A percentile compares a stretch with the other conserved stretches of the same genome.
These are phyloP conservation scores for Hippoglossus stenolepis DNA, from an alignment of 2,113 vertebrate genomes.

Conservation along the genomic window DNA sequence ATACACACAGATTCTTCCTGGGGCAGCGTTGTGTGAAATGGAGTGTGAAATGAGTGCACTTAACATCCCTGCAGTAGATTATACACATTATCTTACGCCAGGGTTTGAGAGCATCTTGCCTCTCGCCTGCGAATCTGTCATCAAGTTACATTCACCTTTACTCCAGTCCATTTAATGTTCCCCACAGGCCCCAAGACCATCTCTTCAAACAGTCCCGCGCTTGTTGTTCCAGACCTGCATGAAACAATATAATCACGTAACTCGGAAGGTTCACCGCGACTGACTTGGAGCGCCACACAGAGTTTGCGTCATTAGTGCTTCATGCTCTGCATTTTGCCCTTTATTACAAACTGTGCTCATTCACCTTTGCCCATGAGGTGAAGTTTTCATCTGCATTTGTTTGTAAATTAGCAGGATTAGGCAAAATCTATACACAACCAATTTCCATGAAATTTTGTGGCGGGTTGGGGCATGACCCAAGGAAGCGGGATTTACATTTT, in stretches of 20 bases:
- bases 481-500: too few species aligned
- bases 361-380: too few species aligned
- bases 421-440: too few species aligned
- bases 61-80: constrained; percentile 80
- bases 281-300: not conserved
- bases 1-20: constrained; percentile 62
- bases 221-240: not conserved
- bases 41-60: constrained; percentile 85
- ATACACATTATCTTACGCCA: constrained; percentile 72
- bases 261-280: not conserved
- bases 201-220: constrained; percentile 6
- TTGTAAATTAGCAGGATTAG: too few species aligned
- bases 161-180: constrained; percentile 41
- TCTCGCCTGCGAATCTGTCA: constrained; percentile 55
- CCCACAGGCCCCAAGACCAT: constrained; percentile 4
- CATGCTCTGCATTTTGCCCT: too few species aligned
- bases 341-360: too few species aligned
- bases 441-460: too few species aligned
- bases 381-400: not conserved
- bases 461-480: too few species aligned
- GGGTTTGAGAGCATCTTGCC: constrained; percentile 68
- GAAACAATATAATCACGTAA: constrained; percentile 6
- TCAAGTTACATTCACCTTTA: constrained; percentile 60
- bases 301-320: not conserved
- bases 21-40: constrained; percentile 79